Evolutionary conservation across 1,140 invertebrate species (phyloP), one percentile per base, ranked within the genome.

Genomic region (Pogonognathellus flavescens): DNA sequence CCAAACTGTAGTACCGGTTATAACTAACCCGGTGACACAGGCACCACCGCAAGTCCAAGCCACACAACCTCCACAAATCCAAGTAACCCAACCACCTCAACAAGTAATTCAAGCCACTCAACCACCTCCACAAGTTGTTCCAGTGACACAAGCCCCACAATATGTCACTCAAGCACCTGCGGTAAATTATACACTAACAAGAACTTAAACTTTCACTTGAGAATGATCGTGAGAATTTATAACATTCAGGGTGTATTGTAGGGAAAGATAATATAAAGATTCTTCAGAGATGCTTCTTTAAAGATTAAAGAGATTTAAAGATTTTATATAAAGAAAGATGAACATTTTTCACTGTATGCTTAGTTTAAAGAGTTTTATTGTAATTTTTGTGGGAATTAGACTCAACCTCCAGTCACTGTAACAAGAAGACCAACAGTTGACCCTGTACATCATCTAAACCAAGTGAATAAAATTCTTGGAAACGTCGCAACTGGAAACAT

Each of bases 401-500:
- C 72, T 49, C 11, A 55, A 20, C 14, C 81, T 85, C 72, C 82
- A 60, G 55, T 81, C 52, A 16, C 86, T 50, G 82, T 82, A 83
- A 60, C 20, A 86, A 59, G 76, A 72, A 49, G 82, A 22, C 84
- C 86, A 70, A 86, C 82, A 16, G 85, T 87, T n/a, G 80, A 84
- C 18, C 84, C 86, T 18, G 72, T 66, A 16, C 86, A 86, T 86
- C 49, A 76, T 18, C 52, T 83, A 14, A 83, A 86, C 55, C 83
- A 87, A 72, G 83, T 87, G 9, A 53, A 87, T 59, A 86, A 87
- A 84, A 87, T 87, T 60, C 25, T 87, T 11, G 85, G 85, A 16
- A 84, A 83, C 60, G 86, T 87, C 8, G 86, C 86, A 25, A 83
- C 55, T 53, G 70, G 84, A 72, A 88, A 88, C 55, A 86, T 88